phyloP scores from a whole-genome alignment of 2,113 vertebrate species.

The Ariopsis seemanni region DNA sequence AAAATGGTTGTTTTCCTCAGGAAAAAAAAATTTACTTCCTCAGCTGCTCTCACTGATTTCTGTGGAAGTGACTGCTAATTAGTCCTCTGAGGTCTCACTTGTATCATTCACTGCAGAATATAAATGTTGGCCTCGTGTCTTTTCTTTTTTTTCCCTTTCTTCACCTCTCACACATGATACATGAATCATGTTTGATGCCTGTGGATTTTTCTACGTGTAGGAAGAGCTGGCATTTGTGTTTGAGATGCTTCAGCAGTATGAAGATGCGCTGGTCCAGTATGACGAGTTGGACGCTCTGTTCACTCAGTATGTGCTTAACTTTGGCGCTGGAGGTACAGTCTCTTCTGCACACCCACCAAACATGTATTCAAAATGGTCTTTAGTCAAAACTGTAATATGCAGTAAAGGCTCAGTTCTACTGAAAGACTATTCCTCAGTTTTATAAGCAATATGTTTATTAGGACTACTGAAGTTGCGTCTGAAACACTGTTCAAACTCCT shows the following conservation, averaged over 20 bases:
- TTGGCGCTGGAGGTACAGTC: conserved; percentile 89
- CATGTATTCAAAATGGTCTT: not conserved
- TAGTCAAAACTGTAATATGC: not conserved
- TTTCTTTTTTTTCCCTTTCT: not conserved
- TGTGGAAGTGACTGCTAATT: not conserved
- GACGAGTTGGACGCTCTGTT: conserved; percentile 98
- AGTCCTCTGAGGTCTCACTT: not conserved
- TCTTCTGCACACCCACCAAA: not conserved
- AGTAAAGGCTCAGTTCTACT: not conserved
- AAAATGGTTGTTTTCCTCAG: not conserved
- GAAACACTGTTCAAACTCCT: not conserved
- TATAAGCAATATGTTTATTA: not conserved
- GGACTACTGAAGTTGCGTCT: not conserved
- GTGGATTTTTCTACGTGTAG: conserved; percentile 64
- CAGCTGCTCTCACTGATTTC: not conserved
- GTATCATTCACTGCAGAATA: not conserved
- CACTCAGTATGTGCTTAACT: conserved; percentile 97
- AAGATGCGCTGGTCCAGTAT: conserved; percentile 95
- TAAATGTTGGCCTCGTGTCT: not conserved
- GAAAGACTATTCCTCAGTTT: not conserved
- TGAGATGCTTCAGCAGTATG: conserved; percentile 99
- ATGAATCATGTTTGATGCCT: not conserved
- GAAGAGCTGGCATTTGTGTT: conserved; percentile 98
- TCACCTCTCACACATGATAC: not conserved
- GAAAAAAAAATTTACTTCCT: not conserved